Percentiles rank a stretch among this genome's conserved stretches.
Conservation (phyloP, 1,140 invertebrate genomes). For the Xylocopa sonorina region DNA sequence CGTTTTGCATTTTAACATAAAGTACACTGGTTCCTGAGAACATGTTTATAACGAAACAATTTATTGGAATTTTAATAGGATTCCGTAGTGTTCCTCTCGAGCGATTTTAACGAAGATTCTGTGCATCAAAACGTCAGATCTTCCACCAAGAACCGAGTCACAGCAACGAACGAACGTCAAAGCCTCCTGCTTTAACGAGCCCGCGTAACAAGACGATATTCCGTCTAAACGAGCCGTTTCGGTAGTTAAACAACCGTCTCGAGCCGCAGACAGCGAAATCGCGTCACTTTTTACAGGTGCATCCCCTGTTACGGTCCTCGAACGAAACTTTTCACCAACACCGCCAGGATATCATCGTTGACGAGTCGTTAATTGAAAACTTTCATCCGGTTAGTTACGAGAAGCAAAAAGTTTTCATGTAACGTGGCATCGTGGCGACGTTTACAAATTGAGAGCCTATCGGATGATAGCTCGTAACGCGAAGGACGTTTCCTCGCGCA, state of each 20-base stretch:
- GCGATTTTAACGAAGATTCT: too few species aligned
- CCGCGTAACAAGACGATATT: neutral
- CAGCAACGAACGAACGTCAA: neutral
- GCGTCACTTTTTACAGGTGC: conserved; percentile 20
- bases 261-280: neutral
- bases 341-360: conserved; percentile 54
- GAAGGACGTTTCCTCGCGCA: neutral
- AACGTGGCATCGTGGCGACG: neutral
- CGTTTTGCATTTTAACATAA: too few species aligned
- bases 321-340: conserved; percentile 51
- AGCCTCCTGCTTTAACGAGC: neutral
- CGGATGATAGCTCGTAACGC: conserved; percentile 45
- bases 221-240: neutral
- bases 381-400: conserved; percentile 58
- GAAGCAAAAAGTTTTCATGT: conserved; percentile 33
- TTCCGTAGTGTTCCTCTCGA: too few species aligned
- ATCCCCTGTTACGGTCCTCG: conserved; percentile 8
- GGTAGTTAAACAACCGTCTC: conserved; percentile 4
- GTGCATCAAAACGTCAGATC: neutral
- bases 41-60: too few species aligned
- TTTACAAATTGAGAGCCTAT: conserved; percentile 42
- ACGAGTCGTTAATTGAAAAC: conserved; percentile 67
- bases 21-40: too few species aligned
- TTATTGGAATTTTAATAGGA: too few species aligned
- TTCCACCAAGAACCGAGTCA: too few species aligned